A percentile compares a stretch with the other conserved stretches of the same genome.
Conservation (phyloP, 2,113 vertebrate genomes). For the Pygathrix nemaeus region DNA sequence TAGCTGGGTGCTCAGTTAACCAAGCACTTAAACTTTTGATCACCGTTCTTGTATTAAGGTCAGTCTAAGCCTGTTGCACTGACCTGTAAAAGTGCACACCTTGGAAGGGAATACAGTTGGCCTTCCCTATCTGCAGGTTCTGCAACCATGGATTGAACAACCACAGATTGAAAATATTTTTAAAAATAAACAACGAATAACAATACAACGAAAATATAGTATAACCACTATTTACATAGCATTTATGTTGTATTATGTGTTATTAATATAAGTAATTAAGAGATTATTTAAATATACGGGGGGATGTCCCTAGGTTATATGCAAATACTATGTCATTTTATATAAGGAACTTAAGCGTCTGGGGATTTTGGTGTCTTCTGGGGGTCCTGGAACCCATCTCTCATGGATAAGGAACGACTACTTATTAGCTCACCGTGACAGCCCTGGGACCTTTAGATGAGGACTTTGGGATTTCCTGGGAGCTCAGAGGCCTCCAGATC, state of each 20-base stretch:
- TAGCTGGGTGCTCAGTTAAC: background rate
- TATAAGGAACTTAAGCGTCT: background rate
- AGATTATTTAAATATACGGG: background rate
- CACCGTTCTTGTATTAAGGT: background rate
- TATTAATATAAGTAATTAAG: background rate
- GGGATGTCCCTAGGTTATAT: background rate
- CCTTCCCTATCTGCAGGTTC: background rate
- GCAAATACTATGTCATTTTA: background rate
- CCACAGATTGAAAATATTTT: background rate
- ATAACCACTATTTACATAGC: background rate
- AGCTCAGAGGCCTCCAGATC: background rate
- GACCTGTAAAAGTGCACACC: background rate
- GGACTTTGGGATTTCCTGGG: background rate
- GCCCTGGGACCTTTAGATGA: background rate
- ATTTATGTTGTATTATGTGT: background rate
- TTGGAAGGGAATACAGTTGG: background rate
- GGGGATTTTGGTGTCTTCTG: background rate
- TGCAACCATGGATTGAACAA: background rate
- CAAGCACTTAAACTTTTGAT: background rate
- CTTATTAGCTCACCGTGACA: background rate
- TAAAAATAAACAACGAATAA: background rate
- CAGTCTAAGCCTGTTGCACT: background rate
- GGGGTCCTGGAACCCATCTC: background rate
- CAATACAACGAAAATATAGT: background rate
- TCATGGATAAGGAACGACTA: background rate